These are phyloP conservation scores for Mus caroli DNA, from an alignment of 2,797 vertebrate species.

Conservation along the genomic window DNA sequence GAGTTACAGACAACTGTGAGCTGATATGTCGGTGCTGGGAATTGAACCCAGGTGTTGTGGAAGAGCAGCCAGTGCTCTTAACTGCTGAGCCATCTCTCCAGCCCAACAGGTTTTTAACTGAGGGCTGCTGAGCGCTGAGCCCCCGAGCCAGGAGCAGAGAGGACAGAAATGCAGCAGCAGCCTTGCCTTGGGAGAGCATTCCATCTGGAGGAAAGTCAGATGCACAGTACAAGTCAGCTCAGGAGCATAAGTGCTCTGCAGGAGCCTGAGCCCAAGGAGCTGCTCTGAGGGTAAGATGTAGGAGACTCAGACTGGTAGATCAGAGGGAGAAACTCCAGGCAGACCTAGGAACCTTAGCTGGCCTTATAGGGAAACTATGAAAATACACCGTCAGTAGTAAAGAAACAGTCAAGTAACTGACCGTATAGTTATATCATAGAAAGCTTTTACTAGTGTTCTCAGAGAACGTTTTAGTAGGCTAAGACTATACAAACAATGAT, in stretches of 20 bases:
- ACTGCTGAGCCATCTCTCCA: not conserved
- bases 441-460: not conserved
- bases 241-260: not conserved
- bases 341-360: not conserved
- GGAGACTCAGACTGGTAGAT: not conserved
- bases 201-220: not conserved
- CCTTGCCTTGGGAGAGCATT: not conserved
- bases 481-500: not conserved
- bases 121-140: not conserved
- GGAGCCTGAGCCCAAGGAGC: not conserved
- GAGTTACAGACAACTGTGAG: not conserved
- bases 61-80: not conserved
- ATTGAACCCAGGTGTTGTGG: not conserved
- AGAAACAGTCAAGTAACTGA: not conserved
- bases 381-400: not conserved
- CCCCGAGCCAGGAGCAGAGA: not conserved
- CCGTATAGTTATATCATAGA: not conserved
- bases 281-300: not conserved
- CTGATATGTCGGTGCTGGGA: not conserved
- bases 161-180: not conserved
- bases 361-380: rapidly evolving
- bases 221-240: not conserved
- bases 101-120: not conserved
- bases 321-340: not conserved
- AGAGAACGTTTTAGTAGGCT: not conserved